A percentile compares a stretch with the other conserved stretches of the same genome.
Conservation (phyloP, 1,140 invertebrate genomes). For the Microplitis mediator region DNA sequence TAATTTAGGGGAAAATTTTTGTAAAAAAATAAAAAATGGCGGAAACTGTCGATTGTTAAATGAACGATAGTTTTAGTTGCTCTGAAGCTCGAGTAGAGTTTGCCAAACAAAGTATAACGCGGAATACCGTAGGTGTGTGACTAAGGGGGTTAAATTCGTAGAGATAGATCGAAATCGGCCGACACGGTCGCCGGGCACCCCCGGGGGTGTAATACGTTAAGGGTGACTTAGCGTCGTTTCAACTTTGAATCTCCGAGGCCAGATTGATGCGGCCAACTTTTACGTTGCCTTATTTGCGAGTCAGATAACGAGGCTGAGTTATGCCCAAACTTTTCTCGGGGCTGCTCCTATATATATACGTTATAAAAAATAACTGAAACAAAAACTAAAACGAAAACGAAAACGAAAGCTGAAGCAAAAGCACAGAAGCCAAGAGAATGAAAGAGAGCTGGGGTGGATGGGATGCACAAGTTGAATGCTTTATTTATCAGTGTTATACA, state of each 20-base stretch:
- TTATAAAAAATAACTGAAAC: too few relatives aligned
- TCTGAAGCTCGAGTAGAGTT: not conserved
- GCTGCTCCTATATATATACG: too few relatives aligned
- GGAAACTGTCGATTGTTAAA: not conserved
- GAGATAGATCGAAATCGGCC: slow-evolving; percentile 53
- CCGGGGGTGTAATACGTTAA: slow-evolving; percentile 61
- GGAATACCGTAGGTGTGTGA: too few relatives aligned
- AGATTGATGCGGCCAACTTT: slow-evolving; percentile 65
- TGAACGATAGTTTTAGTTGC: not conserved
- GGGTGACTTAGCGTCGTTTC: slow-evolving; percentile 62
- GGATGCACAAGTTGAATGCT: slow-evolving; percentile 16
- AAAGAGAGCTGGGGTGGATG: not conserved
- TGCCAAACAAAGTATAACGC: not conserved
- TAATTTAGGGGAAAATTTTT: not conserved
- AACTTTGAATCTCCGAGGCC: slow-evolving; percentile 62
- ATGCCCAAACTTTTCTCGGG: slow-evolving; percentile 55
- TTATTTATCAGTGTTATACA: slow-evolving; percentile 28
- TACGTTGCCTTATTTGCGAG: slow-evolving; percentile 63
- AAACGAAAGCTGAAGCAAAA: not conserved
- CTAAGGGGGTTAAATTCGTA: slow-evolving; percentile 37
- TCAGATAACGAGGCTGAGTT: slow-evolving; percentile 65
- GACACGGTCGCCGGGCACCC: slow-evolving; percentile 30
- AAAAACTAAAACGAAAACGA: not conserved
- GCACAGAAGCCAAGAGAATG: too few relatives aligned
- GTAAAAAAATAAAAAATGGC: not conserved